Evolutionary conservation across 2,113 vertebrate genomes (phyloP).

Genomic region (Syngnathus typhle): DNA sequence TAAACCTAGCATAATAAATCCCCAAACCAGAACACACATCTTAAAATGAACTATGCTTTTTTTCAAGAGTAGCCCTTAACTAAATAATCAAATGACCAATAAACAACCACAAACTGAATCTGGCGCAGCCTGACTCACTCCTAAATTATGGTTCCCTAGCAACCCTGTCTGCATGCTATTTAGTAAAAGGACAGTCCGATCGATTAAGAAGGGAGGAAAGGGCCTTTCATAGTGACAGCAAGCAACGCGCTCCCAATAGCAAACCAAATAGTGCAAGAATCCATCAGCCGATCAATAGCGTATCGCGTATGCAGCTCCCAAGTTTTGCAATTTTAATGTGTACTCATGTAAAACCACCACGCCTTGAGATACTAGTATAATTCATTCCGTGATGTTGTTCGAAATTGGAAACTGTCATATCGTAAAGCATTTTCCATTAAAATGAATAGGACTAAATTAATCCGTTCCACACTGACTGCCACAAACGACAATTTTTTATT

Average conservation of each 20-base stretch:
- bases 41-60: not conserved
- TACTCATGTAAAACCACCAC: too few species aligned
- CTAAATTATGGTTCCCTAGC: conserved; percentile 58
- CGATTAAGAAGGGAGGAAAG: conserved; percentile 38
- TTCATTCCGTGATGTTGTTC: not conserved
- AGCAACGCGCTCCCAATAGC: conserved; percentile 23
- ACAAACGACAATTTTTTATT: too few species aligned
- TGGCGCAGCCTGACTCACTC: conserved; percentile 30
- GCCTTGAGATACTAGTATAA: not conserved
- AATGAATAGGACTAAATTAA: not conserved
- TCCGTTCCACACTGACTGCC: too few species aligned
- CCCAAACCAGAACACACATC: not conserved
- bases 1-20: not conserved
- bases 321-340: not conserved
- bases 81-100: not conserved
- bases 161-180: conserved; percentile 41
- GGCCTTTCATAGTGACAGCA: conserved; percentile 38
- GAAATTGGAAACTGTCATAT: not conserved
- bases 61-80: not conserved
- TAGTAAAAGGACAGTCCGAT: conserved; percentile 39
- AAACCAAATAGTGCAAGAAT: conserved; percentile 26
- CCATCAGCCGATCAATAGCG: conserved; percentile 8
- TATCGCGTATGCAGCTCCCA: not conserved
- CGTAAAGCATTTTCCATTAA: conserved; percentile 7
- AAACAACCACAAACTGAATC: conserved; percentile 17